A percentile compares a stretch with the other conserved stretches of the same genome.
These are phyloP conservation scores for Chaetoderma sp. DNA, from an alignment of 2,888 invertebrate species.

Conservation along the genomic window DNA sequence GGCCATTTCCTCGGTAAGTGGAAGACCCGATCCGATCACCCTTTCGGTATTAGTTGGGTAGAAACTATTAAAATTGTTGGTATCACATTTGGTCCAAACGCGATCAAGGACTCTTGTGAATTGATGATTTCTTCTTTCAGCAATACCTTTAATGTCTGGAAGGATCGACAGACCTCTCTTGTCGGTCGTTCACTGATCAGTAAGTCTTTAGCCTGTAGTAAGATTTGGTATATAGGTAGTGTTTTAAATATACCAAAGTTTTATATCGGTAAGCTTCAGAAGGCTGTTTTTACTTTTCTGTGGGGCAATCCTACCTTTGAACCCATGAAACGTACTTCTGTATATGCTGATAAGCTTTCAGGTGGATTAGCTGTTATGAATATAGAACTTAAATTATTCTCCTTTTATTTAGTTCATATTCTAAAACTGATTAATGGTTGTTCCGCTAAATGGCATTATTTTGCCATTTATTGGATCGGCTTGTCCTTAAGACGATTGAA, in stretches of 20 bases:
- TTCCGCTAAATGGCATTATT: constrained; percentile 22
- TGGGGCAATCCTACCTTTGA: neutral
- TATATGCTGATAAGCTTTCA: neutral
- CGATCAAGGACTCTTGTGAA: neutral
- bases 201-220: neutral
- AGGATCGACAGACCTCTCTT: neutral
- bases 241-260: neutral
- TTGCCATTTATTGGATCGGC: constrained; percentile 32
- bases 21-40: constrained; percentile 32
- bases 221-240: neutral
- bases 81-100: neutral
- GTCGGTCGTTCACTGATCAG: neutral
- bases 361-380: constrained; percentile 12
- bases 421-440: constrained; percentile 9
- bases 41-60: constrained; percentile 29
- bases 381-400: neutral
- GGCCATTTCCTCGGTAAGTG: constrained; percentile 34
- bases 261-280: neutral
- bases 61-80: neutral
- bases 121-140: neutral
- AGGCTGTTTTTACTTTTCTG: neutral
- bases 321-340: constrained; percentile 1
- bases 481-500: constrained; percentile 11
- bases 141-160: neutral
- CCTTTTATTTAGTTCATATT: constrained; percentile 9